Percentiles rank a stretch among this genome's conserved stretches.
Conservation (phyloP, 2,888 invertebrate species). For the Tricholauxania praeusta region DNA sequence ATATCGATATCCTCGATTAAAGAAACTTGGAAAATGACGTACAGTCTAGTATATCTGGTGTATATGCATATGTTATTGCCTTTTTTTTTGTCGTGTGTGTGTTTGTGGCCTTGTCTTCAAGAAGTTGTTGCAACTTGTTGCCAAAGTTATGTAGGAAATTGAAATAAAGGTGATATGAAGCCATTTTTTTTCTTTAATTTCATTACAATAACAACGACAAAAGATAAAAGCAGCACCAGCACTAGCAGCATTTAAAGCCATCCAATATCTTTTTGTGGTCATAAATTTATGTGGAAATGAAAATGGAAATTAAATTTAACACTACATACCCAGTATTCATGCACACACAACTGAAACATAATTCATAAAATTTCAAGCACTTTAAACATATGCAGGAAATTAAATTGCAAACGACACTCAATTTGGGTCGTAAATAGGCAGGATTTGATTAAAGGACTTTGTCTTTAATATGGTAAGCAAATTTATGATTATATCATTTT, state of each 20-base stretch:
- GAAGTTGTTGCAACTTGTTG: constrained; percentile 27
- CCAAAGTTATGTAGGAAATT: constrained; percentile 21
- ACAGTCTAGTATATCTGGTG: neutral
- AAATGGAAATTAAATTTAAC: constrained; percentile 27
- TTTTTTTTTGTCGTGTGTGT: neutral
- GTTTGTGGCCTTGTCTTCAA: neutral
- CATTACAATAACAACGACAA: neutral
- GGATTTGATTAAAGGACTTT: neutral
- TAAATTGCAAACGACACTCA: constrained; percentile 14
- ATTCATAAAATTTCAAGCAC: constrained; percentile 15
- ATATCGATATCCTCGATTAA: no score
- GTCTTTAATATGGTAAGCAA: neutral
- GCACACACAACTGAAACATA: neutral
- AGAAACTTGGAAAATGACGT: no score
- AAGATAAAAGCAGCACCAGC: neutral
- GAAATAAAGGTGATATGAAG: constrained; percentile 19
- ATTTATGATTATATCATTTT: neutral
- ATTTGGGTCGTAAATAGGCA: neutral
- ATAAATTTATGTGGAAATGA: constrained; percentile 24
- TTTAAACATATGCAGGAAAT: constrained; percentile 22
- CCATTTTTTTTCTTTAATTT: neutral
- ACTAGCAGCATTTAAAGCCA: neutral
- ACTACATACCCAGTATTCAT: neutral
- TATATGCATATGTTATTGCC: neutral
- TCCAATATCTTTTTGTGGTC: constrained; percentile 9